These are phyloP conservation scores for Pollicipes pollicipes DNA, from an alignment of 1,140 invertebrate species.

Conservation along the genomic window DNA sequence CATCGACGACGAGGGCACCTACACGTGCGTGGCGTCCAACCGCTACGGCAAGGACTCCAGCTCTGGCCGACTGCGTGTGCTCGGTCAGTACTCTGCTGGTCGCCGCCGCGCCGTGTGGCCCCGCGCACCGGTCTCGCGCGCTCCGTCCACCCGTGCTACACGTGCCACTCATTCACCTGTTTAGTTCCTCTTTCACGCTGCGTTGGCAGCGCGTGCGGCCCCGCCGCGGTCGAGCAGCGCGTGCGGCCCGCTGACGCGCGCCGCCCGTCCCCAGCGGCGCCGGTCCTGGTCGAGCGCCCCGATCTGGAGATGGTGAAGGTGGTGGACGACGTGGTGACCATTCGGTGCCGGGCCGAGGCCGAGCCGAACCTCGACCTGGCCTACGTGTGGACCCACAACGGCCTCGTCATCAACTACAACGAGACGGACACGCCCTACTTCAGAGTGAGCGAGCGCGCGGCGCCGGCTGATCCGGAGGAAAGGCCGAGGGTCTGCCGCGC, in stretches of 20 bases:
- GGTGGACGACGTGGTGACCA: conserved; percentile 46
- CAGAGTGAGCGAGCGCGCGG: background rate
- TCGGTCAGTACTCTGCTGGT: conserved; percentile 57
- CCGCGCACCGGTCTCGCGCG: too few species aligned
- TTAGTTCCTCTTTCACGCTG: too few species aligned
- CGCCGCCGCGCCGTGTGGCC: too few species aligned
- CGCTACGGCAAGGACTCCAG: conserved; percentile 61
- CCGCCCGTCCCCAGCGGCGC: conserved; percentile 14
- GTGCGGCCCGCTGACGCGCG: too few species aligned
- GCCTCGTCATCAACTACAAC: conserved; percentile 47
- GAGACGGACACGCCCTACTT: conserved; percentile 25
- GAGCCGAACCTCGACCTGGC: conserved; percentile 69
- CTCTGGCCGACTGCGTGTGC: conserved; percentile 59
- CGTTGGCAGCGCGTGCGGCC: too few species aligned
- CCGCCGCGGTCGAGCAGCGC: too few species aligned
- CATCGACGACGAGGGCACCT: conserved; percentile 68
- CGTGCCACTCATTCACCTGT: too few species aligned
- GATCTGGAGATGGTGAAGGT: conserved; percentile 42
- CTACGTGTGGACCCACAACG: conserved; percentile 80
- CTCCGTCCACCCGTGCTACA: too few species aligned
- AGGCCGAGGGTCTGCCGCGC: too few species aligned
- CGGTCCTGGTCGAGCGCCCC: conserved; percentile 46
- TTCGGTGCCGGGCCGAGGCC: conserved; percentile 59
- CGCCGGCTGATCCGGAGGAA: too few species aligned
- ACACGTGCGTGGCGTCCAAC: conserved; percentile 72